Percentiles rank a stretch among this genome's conserved stretches.
Conservation (phyloP, 2,113 vertebrate genomes). For the Poecilia latipinna region DNA sequence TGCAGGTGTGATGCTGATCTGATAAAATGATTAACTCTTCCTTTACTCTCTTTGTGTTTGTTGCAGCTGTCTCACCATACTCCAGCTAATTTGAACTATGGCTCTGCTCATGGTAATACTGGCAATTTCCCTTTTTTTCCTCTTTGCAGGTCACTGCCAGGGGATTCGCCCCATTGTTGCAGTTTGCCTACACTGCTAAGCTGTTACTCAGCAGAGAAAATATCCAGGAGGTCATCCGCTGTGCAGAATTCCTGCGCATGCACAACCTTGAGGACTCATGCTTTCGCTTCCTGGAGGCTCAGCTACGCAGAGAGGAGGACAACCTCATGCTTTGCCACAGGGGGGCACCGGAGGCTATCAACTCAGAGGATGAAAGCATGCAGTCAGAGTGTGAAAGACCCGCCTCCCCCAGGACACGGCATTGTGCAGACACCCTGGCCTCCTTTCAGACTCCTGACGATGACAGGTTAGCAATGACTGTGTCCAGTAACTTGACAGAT, state of each 20-base stretch:
- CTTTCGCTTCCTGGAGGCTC: slow-evolving; percentile 98
- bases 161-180: slow-evolving; percentile 97
- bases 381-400: slow-evolving; percentile 83
- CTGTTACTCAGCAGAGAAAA: slow-evolving; percentile 98
- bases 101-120: slow-evolving; percentile 83
- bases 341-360: slow-evolving; percentile 79
- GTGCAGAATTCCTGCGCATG: slow-evolving; percentile 97
- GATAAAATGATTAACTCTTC: slow-evolving; percentile 73
- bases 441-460: slow-evolving; percentile 83
- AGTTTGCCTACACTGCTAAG: slow-evolving; percentile 99
- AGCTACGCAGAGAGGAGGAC: slow-evolving; percentile 92
- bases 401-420: slow-evolving; percentile 83
- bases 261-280: slow-evolving; percentile 99
- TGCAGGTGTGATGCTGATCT: slow-evolving; percentile 62
- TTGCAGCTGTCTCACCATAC: slow-evolving; percentile 77
- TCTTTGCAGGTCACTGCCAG: slow-evolving; percentile 93
- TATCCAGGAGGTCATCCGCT: slow-evolving; percentile 99
- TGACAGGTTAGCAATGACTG: slow-evolving; percentile 79
- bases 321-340: slow-evolving; percentile 89
- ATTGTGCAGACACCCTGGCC: slow-evolving; percentile 80
- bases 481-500: slow-evolving; percentile 78
- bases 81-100: slow-evolving; percentile 78
- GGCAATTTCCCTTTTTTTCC: slow-evolving; percentile 82
- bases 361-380: slow-evolving; percentile 90
- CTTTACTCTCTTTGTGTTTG: slow-evolving; percentile 75